A percentile compares a stretch with the other conserved stretches of the same genome.
These are phyloP conservation scores for Megaceryle maxima DNA, from an alignment of 2,113 vertebrate species.

Conservation along the genomic window DNA sequence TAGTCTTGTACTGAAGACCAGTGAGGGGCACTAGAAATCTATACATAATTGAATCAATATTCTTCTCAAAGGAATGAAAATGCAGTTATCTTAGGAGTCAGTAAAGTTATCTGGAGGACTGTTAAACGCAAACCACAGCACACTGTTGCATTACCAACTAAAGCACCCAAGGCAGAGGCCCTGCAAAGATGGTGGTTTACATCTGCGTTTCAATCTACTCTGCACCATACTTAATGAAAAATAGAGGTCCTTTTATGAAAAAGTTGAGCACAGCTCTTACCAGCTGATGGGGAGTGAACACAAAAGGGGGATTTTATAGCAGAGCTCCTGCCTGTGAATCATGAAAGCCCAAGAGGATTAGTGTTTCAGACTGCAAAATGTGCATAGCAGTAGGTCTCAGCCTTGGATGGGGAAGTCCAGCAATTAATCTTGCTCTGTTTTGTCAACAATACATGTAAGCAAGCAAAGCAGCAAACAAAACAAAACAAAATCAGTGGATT, in stretches of 20 bases:
- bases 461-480: not conserved
- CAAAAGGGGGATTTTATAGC: not conserved
- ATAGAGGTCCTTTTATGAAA: not conserved
- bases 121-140: not conserved
- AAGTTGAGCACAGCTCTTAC: not conserved
- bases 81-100: not conserved
- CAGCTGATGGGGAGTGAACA: not conserved
- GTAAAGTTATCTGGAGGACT: not conserved
- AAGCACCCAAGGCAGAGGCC: rapidly evolving
- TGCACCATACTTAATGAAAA: not conserved
- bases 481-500: not conserved
- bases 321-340: not conserved
- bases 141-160: not conserved
- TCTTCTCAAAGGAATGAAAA: not conserved
- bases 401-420: not conserved
- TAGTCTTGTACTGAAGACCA: not conserved
- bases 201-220: not conserved
- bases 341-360: not conserved
- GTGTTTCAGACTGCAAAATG: not conserved
- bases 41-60: not conserved
- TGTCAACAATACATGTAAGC: not conserved
- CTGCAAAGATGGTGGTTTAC: not conserved
- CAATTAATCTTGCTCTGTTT: not conserved
- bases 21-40: not conserved
- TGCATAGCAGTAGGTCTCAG: not conserved